Percentiles rank a stretch among this genome's conserved stretches.
phyloP scores from a whole-genome alignment of 2,113 vertebrate species.

The Lepus timidus region DNA sequence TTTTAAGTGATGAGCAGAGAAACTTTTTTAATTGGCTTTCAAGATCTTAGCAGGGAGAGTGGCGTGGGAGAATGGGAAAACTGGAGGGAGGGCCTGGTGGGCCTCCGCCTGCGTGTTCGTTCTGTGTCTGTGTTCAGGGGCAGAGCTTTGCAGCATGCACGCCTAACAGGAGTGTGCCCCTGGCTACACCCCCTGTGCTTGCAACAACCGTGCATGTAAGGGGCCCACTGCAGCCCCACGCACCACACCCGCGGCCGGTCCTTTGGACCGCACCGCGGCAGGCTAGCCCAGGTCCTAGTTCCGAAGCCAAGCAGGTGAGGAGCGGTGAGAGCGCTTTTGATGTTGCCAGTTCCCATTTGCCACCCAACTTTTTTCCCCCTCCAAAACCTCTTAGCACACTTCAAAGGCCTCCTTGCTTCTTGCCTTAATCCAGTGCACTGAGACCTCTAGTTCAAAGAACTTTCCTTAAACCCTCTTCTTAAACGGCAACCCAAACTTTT shows the following conservation, averaged over 20 bases:
- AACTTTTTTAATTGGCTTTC: conserved; percentile 33
- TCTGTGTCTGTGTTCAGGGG: not conserved
- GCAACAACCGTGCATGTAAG: fast-evolving
- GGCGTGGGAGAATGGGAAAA: not conserved
- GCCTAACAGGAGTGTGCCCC: not conserved
- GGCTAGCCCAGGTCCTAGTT: conserved; percentile 85
- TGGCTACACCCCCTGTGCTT: fast-evolving
- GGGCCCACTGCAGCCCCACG: not conserved
- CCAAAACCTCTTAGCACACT: conserved; percentile 96
- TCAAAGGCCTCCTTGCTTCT: conserved; percentile 97
- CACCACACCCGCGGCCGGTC: conserved; percentile 30
- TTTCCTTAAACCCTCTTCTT: conserved; percentile 94
- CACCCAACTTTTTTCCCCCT: conserved; percentile 95
- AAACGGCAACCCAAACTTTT: conserved; percentile 97
- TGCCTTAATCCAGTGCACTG: conserved; percentile 98
- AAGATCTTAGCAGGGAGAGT: not conserved
- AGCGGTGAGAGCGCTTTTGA: conserved; percentile 93
- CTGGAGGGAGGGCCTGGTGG: not conserved
- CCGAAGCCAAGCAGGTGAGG: conserved; percentile 94
- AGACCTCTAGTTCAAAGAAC: conserved; percentile 98
- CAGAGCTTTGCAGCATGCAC: not conserved
- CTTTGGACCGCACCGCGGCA: conserved; percentile 66
- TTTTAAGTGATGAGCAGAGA: conserved; percentile 49
- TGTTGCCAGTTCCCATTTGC: conserved; percentile 95
- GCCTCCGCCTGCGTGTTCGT: not conserved